Conservation (phyloP, 2,113 vertebrate species). For the Hyaena hyaena region DNA sequence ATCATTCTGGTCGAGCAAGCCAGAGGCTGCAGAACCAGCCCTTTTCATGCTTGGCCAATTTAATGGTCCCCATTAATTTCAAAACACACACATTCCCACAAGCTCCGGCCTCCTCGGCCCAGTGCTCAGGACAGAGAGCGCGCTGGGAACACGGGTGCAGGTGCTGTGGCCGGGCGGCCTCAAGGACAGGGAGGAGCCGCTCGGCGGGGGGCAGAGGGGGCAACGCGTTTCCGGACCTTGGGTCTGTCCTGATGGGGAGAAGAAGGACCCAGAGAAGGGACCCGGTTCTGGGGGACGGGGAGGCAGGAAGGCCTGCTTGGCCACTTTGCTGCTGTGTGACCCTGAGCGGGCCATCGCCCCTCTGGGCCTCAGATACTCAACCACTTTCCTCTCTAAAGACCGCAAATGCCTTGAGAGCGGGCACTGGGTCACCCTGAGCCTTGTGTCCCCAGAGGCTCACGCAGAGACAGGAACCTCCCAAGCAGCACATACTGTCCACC, state of each 20-base stretch:
- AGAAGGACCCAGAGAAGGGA: neutral
- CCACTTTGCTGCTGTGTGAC: neutral
- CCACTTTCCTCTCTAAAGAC: neutral
- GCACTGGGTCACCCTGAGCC: fast-evolving
- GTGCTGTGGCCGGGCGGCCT: neutral
- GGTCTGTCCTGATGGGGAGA: fast-evolving
- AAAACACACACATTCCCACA: slow-evolving; percentile 65
- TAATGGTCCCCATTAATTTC: slow-evolving; percentile 75
- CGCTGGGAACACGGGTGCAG: neutral
- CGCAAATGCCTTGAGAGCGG: neutral
- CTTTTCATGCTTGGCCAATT: slow-evolving; percentile 59
- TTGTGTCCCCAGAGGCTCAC: neutral
- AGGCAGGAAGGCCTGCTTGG: neutral
- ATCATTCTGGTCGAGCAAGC: neutral
- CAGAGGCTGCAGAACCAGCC: slow-evolving; percentile 56
- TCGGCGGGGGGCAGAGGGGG: fast-evolving
- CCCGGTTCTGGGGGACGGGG: neutral
- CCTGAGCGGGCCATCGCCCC: neutral
- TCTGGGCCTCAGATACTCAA: neutral
- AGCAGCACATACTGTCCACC: neutral
- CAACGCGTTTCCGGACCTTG: fast-evolving
- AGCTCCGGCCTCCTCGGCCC: slow-evolving; percentile 34
- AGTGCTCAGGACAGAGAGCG: neutral
- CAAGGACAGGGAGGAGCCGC: slow-evolving; percentile 18
- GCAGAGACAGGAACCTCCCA: neutral